Evolutionary conservation across 2,113 vertebrate species (phyloP), one percentile per base, ranked within the genome.

Genomic region (Pelmatolapia mariae): DNA sequence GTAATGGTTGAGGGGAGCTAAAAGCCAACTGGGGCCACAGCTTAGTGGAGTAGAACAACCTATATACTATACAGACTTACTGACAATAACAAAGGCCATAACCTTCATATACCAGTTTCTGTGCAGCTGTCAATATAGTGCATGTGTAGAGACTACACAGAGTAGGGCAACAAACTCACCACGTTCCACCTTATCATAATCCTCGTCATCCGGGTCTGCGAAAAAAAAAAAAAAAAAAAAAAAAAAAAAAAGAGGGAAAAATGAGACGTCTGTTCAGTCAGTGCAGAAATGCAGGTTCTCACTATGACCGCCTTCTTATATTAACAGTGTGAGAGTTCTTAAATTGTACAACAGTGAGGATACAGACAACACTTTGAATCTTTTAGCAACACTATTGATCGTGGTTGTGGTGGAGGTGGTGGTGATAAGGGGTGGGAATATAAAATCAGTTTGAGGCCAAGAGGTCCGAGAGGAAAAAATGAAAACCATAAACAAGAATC

Each of bases 1-100:
- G 87, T 94, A 96, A 96, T 95, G 91, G 91, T 90, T 63, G 40
- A 79, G 61, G 85, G 88, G 89, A 87, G 31, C 54, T 83, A 86
- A 82, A 81, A 83, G 87, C 63, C 82, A 90, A 87, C 52, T 66
- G 83, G 80, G 90, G 73, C 81, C 84, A 80, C 47, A 53, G 81
- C 61, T 85, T 85, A 71, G 59, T 66, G 71, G 43, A 81, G 85
- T 54, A 86, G 18, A 93, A 85, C 84, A 53, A 82, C 36, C 83
- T 63, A 84, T 50, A 89, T 63, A 90, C 88, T 86, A 86, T 83
- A 63, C 85, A 85, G 84, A 86, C 85, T 90, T 86, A 82, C 73
- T 87, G 88, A 80, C 85, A 88, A 91, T 80, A 80, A 87, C 88
- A 82, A 53, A 83, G 87, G 89, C 84, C 89, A 56, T 83, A 90